These are phyloP conservation scores for Lontra canadensis DNA, from an alignment of 2,113 vertebrate genomes.

Conservation along the genomic window DNA sequence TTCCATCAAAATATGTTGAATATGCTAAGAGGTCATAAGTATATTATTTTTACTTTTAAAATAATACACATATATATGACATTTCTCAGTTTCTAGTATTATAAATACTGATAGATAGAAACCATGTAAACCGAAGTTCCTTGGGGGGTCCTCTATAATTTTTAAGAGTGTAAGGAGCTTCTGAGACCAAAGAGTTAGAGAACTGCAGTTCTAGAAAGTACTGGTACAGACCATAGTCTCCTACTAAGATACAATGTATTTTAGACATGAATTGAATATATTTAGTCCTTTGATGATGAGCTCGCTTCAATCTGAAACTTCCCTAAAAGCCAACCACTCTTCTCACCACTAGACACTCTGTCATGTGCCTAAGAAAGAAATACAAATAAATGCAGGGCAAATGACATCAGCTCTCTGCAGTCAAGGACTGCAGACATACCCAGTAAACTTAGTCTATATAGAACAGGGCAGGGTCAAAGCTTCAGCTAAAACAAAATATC, in stretches of 20 bases:
- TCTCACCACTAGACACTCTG: not conserved
- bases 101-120: not conserved
- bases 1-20: not conserved
- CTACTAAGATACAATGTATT: not conserved
- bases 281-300: not conserved
- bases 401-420: not conserved
- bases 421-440: not conserved
- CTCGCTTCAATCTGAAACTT: not conserved
- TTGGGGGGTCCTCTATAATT: not conserved
- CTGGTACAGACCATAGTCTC: not conserved
- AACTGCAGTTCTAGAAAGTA: not conserved
- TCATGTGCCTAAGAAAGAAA: not conserved
- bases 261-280: not conserved
- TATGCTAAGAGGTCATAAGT: not conserved
- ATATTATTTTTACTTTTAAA: not conserved
- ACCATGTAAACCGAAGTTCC: not conserved
- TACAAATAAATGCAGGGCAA: not conserved
- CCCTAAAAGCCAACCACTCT: not conserved
- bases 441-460: not conserved
- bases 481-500: not conserved
- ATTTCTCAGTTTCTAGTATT: not conserved
- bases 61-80: not conserved
- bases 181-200: not conserved
- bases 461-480: not conserved
- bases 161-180: not conserved